Evolutionary conservation across 1,140 invertebrate genomes (phyloP), one percentile per base, ranked within the genome.

Genomic region (Drosophila pseudoananassae): DNA sequence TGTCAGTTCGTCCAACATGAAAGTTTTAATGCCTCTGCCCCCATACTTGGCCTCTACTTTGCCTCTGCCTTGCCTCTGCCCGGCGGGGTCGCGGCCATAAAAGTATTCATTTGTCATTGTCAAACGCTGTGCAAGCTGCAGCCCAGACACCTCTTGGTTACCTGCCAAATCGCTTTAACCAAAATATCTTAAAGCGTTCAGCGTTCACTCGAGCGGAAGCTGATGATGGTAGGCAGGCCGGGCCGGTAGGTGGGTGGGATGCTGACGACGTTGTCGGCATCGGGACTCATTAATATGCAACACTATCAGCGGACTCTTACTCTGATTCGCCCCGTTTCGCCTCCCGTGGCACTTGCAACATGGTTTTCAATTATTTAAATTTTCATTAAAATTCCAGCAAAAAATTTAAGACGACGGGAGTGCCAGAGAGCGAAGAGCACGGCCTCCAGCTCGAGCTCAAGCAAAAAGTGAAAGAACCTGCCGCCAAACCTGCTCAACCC

Each of bases 21-120:
- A 85, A 82, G 73, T 87, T 85, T 85, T 87, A 87, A 78, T 85
- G 78, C 31, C 15, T 17, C 33, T 36, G 31, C 27, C 27, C 17
- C 14, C 31, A 20, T 27, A 51, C 17, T 31, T 46, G 43, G 43
- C 43, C 43, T 9, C 43, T 23, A 36, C 33, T 36, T 36, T 36
- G 10, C 3, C 12, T n/a, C 10, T n/a, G 20, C 43, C 20, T 10
- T n/a, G 20, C 43, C 20, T 10, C 10, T 50, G 29, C 23, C 12
- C 15, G 70, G 27, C 25, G 47, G 73, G 73, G 74, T 82, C 83
- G 82, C 82, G 78, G 63, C 78, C 78, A 88, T 87, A 88, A 87
- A 88, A 87, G 82, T 81, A 88, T 82, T 88, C 83, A 87, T 87
- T 87, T 87, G 83, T 87, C 82, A 87, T 81, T 87, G 83, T 87